Percentiles rank a stretch among this genome's conserved stretches.
These are phyloP conservation scores for Antheraea yamamai DNA, from an alignment of 2,888 invertebrate genomes.

Conservation along the genomic window DNA sequence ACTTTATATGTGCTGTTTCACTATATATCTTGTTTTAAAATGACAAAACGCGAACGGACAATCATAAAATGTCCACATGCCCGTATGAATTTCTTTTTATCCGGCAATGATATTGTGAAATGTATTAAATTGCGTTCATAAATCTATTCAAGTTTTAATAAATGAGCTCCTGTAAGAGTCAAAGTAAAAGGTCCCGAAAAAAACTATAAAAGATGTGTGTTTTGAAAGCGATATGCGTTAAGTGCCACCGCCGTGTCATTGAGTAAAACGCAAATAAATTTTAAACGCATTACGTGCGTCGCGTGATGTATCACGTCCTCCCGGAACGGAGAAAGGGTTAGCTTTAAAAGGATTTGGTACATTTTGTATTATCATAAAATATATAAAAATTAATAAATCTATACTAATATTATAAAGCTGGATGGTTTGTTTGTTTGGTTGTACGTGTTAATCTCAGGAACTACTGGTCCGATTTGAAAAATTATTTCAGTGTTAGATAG, in stretches of 20 bases:
- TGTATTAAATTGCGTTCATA: conserved; percentile 7
- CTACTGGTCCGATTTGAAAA: no score
- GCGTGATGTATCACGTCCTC: conserved; percentile 72
- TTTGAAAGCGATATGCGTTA: conserved; percentile 57
- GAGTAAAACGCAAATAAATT: conserved; percentile 76
- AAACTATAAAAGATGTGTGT: conserved; percentile 29
- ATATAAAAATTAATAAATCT: neutral
- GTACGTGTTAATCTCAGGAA: no score
- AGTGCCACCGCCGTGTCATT: conserved; percentile 52
- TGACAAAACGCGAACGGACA: no score
- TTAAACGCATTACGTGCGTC: conserved; percentile 66
- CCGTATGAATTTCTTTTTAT: neutral
- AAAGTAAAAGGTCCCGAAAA: conserved; percentile 45
- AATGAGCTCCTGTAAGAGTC: conserved; percentile 44
- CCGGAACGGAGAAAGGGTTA: conserved; percentile 32
- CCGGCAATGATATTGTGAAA: neutral
- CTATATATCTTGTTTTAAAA: no score
- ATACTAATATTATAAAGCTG: no score
- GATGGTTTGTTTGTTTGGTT: no score
- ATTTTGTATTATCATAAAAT: neutral
- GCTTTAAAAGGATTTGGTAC: conserved; percentile 5
- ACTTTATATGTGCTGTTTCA: neutral
- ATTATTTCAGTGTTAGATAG: no score
- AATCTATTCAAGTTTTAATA: conserved; percentile 54
- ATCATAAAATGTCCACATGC: no score